These are phyloP conservation scores for Fulica atra DNA, from an alignment of 2,113 vertebrate genomes.

Conservation along the genomic window DNA sequence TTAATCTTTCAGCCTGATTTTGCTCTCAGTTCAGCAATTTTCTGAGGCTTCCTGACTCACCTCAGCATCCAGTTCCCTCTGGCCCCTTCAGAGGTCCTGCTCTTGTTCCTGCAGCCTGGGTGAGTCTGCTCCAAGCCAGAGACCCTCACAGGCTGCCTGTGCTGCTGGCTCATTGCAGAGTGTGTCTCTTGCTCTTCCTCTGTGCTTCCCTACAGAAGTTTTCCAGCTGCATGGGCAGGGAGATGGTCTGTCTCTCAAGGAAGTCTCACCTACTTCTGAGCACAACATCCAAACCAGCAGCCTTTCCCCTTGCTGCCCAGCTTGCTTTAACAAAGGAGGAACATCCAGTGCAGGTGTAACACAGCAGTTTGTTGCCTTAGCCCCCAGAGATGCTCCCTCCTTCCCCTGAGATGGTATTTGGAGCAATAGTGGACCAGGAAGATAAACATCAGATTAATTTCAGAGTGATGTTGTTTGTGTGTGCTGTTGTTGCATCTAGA, in stretches of 20 bases:
- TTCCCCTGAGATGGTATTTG: background rate
- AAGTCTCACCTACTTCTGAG: background rate
- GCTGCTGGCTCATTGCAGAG: background rate
- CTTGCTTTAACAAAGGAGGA: background rate
- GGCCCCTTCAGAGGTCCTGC: accelerated
- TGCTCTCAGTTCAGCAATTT: background rate
- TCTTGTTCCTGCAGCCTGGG: background rate
- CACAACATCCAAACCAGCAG: background rate
- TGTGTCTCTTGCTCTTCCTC: background rate
- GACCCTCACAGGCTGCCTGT: background rate
- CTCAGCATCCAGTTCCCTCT: background rate
- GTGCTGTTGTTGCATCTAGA: background rate
- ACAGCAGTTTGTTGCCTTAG: background rate
- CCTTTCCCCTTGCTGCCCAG: background rate
- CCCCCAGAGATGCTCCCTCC: background rate
- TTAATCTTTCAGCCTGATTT: background rate
- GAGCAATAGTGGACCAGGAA: background rate
- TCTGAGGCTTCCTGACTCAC: background rate
- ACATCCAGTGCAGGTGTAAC: accelerated
- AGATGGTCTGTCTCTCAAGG: background rate
- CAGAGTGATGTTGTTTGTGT: background rate
- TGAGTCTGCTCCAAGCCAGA: accelerated
- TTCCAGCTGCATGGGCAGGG: background rate
- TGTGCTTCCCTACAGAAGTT: background rate
- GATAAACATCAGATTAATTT: background rate